These are phyloP conservation scores for Corythornis vintsioides DNA, from an alignment of 2,113 vertebrate genomes.

Conservation along the genomic window DNA sequence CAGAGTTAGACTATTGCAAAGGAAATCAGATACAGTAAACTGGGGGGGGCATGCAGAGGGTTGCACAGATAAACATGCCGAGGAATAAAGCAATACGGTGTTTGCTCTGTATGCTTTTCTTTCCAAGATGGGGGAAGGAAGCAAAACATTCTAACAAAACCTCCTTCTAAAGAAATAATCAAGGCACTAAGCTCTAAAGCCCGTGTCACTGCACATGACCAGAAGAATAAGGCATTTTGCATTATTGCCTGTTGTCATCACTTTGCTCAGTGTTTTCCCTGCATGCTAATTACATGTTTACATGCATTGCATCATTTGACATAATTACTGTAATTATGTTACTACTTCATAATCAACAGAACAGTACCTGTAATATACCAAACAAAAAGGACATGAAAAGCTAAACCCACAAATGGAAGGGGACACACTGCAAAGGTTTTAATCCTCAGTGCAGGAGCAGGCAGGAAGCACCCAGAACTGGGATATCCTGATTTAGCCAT, in stretches of 20 bases:
- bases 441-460: not conserved
- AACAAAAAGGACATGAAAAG: constrained; percentile 51
- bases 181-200: constrained; percentile 13
- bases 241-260: constrained; percentile 40
- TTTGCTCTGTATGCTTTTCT: constrained; percentile 36
- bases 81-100: not conserved
- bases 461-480: not conserved
- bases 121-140: constrained; percentile 21
- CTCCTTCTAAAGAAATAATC: constrained; percentile 45
- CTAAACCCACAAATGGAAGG: constrained; percentile 37
- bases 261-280: constrained; percentile 34
- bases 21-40: constrained; percentile 8
- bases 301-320: constrained; percentile 45
- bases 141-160: constrained; percentile 42
- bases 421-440: not conserved
- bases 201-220: not conserved
- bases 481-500: not conserved
- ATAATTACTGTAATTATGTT: constrained; percentile 64
- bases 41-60: not conserved
- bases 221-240: constrained; percentile 11
- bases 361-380: constrained; percentile 59
- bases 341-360: constrained; percentile 47
- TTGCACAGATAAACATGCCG: not conserved
- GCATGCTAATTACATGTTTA: constrained; percentile 59
- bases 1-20: constrained; percentile 20